Evolutionary conservation across 92 coral and sea anemone genomes (phyloP).

Genomic region (Parazoanthus atlanticus): DNA sequence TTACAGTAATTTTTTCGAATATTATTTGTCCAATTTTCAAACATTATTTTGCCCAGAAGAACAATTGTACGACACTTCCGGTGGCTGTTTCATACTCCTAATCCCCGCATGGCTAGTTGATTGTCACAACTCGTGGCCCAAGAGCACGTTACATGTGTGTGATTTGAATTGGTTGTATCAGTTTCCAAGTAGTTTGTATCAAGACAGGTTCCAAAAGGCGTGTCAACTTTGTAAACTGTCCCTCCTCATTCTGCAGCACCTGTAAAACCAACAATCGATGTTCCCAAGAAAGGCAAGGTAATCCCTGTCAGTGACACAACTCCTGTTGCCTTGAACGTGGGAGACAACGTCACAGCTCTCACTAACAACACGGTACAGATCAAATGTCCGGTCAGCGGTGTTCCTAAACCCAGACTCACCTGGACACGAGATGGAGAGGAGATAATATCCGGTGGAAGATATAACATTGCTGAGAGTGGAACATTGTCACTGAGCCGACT

Average conservation of each 20-base stretch:
- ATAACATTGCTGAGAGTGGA: slow-evolving; percentile 30
- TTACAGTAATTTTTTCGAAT: no score
- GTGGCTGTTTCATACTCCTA: no score
- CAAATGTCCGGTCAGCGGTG: slow-evolving; percentile 41
- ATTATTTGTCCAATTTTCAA: no score
- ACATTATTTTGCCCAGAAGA: no score
- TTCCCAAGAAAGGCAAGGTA: slow-evolving; percentile 13
- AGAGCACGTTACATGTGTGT: no score
- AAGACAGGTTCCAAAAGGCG: no score
- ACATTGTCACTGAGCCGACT: slow-evolving; percentile 28
- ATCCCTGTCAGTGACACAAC: slow-evolving; percentile 22
- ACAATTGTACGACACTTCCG: no score
- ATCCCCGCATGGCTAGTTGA: no score
- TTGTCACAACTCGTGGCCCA: no score
- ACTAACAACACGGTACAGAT: slow-evolving; percentile 31
- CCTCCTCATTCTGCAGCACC: not conserved
- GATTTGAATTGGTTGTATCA: no score
- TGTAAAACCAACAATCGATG: not conserved
- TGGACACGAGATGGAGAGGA: slow-evolving; percentile 36
- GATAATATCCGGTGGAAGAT: slow-evolving; percentile 35
- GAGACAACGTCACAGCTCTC: slow-evolving; percentile 44
- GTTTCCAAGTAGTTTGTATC: no score
- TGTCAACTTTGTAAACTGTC: no score
- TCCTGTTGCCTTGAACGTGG: slow-evolving; percentile 16
- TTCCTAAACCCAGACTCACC: slow-evolving; percentile 10